Conservation (phyloP, 2,888 invertebrate genomes). For the Lasioglossum pauxillum region DNA sequence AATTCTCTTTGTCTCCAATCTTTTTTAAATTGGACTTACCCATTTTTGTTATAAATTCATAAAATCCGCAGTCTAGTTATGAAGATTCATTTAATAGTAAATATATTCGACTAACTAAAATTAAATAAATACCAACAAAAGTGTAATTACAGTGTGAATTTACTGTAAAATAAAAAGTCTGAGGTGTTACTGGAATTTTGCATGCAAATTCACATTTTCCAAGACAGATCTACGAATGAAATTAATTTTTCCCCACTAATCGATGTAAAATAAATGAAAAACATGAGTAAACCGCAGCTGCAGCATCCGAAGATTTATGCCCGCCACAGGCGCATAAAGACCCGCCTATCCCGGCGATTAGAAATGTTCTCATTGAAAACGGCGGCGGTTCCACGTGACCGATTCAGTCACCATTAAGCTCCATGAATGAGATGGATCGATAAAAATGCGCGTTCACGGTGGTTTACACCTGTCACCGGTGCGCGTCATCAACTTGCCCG, state of each 20-base stretch:
- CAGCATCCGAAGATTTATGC: background rate
- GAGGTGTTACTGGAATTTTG: too few relatives aligned
- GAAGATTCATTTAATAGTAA: too few relatives aligned
- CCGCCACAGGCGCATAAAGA: background rate
- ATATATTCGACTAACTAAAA: too few relatives aligned
- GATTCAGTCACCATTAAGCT: slow-evolving; percentile 5
- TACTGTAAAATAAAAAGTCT: too few relatives aligned
- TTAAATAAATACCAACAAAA: too few relatives aligned
- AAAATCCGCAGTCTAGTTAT: too few relatives aligned
- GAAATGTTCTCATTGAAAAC: slow-evolving; percentile 1
- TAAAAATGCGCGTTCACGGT: slow-evolving; percentile 6
- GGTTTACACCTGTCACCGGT: background rate
- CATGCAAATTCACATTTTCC: background rate
- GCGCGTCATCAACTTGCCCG: background rate
- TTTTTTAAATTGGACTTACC: too few relatives aligned
- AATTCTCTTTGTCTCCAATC: too few relatives aligned
- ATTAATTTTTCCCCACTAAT: background rate
- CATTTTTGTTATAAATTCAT: too few relatives aligned
- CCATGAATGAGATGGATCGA: slow-evolving; percentile 12
- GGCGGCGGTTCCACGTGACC: background rate
- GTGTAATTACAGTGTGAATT: too few relatives aligned
- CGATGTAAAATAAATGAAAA: background rate
- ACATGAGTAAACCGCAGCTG: background rate
- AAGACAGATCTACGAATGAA: background rate
- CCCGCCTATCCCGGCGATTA: background rate